phyloP scores from a whole-genome alignment of 2,888 invertebrate genomes.

The Baccha elongata region DNA sequence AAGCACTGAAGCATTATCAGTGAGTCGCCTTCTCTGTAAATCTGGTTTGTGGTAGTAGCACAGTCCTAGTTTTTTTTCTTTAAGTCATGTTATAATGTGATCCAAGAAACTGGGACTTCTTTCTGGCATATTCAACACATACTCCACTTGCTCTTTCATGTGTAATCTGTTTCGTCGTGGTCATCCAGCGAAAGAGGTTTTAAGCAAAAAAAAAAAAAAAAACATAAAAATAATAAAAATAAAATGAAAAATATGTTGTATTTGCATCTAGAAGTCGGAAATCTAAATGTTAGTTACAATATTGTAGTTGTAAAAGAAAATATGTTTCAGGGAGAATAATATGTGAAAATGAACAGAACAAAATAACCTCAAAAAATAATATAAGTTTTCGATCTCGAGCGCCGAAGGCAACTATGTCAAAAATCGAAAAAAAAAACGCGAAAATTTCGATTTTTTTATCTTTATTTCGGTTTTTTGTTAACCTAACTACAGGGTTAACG shows the following conservation, averaged over 20 bases:
- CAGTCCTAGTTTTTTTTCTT: constrained; percentile 69
- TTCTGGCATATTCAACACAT: constrained; percentile 34
- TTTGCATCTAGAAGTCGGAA: too few species aligned
- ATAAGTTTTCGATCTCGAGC: too few species aligned
- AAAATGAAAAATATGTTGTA: constrained; percentile 1
- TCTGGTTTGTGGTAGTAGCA: constrained; percentile 68
- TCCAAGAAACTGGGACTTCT: constrained; percentile 70
- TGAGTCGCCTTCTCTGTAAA: constrained; percentile 44
- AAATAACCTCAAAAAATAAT: too few species aligned
- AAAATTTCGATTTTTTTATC: too few species aligned
- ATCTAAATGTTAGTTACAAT: too few species aligned
- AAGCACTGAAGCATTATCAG: constrained; percentile 42
- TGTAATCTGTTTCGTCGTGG: constrained; percentile 55
- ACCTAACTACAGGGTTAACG: too few species aligned
- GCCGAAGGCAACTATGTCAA: too few species aligned
- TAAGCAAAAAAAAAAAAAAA: not conserved
- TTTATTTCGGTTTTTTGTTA: too few species aligned
- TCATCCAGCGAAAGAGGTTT: constrained; percentile 39
- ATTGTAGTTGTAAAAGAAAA: too few species aligned
- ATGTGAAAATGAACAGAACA: too few species aligned
- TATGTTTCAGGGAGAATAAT: too few species aligned
- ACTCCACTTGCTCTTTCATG: constrained; percentile 73
- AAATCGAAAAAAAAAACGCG: too few species aligned
- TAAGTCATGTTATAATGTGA: constrained; percentile 71
- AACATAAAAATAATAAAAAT: not conserved